A percentile compares a stretch with the other conserved stretches of the same genome.
These are phyloP conservation scores for Callopanchax toddi DNA, from an alignment of 2,113 vertebrate genomes.

Conservation along the genomic window DNA sequence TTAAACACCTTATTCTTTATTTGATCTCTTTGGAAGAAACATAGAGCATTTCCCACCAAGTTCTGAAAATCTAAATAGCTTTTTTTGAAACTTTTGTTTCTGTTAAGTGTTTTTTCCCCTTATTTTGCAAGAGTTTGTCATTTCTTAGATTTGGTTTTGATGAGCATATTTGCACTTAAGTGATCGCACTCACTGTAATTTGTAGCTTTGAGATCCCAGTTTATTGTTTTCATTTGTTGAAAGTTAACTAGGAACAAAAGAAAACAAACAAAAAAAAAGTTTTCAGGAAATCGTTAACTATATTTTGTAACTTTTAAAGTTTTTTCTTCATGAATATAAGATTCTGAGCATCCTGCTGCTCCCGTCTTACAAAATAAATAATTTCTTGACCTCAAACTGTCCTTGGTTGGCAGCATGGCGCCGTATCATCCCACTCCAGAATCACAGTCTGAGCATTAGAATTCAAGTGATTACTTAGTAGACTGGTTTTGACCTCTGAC, in stretches of 20 bases:
- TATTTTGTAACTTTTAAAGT: too few species aligned
- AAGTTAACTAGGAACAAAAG: too few species aligned
- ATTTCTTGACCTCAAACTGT: conserved; percentile 73
- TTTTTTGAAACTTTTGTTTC: too few species aligned
- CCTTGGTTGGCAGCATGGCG: conserved; percentile 73
- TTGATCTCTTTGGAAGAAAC: background rate
- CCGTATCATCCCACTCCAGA: conserved; percentile 65
- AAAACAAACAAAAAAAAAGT: background rate
- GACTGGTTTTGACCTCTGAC: conserved; percentile 61
- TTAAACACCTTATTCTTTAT: background rate
- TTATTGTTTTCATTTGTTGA: background rate
- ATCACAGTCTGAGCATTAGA: conserved; percentile 77
- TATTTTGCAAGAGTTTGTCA: background rate
- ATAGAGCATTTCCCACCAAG: too few species aligned
- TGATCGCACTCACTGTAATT: too few species aligned
- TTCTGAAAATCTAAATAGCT: too few species aligned
- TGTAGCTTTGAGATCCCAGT: background rate
- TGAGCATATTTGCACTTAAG: background rate
- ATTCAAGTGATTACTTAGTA: conserved; percentile 74
- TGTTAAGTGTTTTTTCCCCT: too few species aligned
- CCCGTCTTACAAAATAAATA: conserved; percentile 65
- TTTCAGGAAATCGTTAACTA: background rate
- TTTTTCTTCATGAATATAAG: conserved; percentile 7
- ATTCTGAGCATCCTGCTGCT: conserved; percentile 40
- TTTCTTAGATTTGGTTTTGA: background rate